Base-by-base conservation (phyloP, 2,797 vertebrate genomes). In the Myoxocephalus aenaeus region DNA sequence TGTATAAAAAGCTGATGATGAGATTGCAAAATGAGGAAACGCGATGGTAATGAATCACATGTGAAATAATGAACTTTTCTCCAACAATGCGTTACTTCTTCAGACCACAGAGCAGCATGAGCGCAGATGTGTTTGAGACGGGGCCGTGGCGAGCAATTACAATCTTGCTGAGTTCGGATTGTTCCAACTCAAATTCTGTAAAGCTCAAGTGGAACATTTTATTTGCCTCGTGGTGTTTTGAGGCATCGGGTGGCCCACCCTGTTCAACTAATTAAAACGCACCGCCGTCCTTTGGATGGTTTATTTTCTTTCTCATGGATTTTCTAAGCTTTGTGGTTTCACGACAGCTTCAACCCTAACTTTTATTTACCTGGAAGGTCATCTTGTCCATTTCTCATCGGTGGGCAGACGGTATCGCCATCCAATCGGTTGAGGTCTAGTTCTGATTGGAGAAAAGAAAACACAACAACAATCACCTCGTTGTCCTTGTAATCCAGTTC, bases 311-410 rank as follows among this genome's bases (percentile, higher is more conserved):
- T 64, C 73, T 29, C 18, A 36, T 40, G 22, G 44, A 34, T 84
- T 83, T 70, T 69, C 2, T 6, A 25, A 25, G 65, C 46, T 17
- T 75, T 68, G 51, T 59, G 65, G 65, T 83, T 90, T 82, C 53
- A 34, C 50, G n/a, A 13, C 44, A 11, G 13, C 63, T 38, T 56
- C 36, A 67, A 15, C 40, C 78, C 80, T 38, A 1, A 25, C 22
- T 73, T 64, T 17, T 70, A 38, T 70, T 38, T 92, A 96, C 96
- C 96, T 94, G 95, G 95, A 89, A 96, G 95, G 89, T 96, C 96
- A 75, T 96, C 96, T 84, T 96, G 95, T 92, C 94, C 95, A 6
- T 90, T 93, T 83, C 92, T 93, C 74, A 96, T 91, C 34, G 94
- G 91, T 10, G 96, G 95, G 75, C 96, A 96, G 79, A 96, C 94